Conservation (phyloP, 2,113 vertebrate species). For the Dicaeum eximium region DNA sequence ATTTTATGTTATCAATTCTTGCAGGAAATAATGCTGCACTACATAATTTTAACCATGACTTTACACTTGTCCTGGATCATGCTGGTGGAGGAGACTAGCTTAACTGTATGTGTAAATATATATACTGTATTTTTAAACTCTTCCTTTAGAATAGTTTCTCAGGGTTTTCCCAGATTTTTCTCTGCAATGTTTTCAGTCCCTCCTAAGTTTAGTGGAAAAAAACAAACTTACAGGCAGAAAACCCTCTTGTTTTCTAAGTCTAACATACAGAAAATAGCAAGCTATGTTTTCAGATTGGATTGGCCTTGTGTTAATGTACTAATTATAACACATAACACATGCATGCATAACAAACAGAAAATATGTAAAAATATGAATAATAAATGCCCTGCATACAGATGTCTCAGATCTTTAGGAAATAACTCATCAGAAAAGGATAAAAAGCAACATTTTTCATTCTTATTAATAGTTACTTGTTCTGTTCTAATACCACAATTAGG, state of each 20-base stretch:
- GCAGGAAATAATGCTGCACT: neutral
- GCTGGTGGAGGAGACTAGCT: neutral
- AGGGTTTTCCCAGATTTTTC: neutral
- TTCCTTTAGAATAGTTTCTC: conserved; percentile 23
- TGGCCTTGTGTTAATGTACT: neutral
- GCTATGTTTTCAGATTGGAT: neutral
- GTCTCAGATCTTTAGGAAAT: neutral
- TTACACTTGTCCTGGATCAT: neutral
- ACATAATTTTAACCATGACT: neutral
- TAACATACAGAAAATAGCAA: neutral
- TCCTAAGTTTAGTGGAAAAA: neutral
- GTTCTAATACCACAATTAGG: neutral
- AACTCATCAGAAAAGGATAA: neutral
- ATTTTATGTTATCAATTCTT: neutral
- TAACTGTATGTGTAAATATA: neutral
- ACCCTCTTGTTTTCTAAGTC: neutral
- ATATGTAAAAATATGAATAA: neutral
- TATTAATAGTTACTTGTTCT: neutral
- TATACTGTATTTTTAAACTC: neutral
- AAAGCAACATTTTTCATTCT: neutral
- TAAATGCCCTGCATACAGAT: neutral
- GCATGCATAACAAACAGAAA: neutral
- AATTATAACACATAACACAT: neutral
- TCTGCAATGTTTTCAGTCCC: neutral
- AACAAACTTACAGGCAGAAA: neutral